A percentile compares a stretch with the other conserved stretches of the same genome.
phyloP scores from a whole-genome alignment of 2,797 vertebrate species.

The Malacoraja senta region DNA sequence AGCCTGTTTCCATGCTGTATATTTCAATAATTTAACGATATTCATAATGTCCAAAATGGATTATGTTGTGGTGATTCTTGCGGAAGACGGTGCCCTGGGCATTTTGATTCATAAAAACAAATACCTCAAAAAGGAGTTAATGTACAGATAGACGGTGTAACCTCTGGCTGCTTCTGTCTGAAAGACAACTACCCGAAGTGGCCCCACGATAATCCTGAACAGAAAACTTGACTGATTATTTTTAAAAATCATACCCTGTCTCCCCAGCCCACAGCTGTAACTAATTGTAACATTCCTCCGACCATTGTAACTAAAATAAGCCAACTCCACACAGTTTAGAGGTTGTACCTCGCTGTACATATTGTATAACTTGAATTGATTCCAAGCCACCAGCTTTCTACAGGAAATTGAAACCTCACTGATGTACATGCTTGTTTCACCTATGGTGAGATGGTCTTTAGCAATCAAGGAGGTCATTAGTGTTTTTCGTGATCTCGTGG shows the following conservation, averaged over 20 bases:
- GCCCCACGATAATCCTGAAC: background rate
- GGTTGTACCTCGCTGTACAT: background rate
- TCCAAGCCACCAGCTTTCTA: background rate
- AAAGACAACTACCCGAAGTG: background rate
- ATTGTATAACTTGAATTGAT: background rate
- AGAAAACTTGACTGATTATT: background rate
- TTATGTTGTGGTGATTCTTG: background rate
- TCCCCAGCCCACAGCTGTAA: constrained; percentile 11
- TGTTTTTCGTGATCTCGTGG: background rate
- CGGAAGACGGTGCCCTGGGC: too few species aligned
- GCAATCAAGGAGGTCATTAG: background rate
- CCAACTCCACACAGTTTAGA: background rate
- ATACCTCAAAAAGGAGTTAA: background rate
- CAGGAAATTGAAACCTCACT: background rate
- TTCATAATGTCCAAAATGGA: background rate
- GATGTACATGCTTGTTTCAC: background rate
- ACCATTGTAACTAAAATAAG: background rate
- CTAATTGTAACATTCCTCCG: constrained; percentile 9
- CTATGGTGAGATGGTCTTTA: background rate
- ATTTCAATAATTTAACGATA: too few species aligned
- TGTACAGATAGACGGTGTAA: background rate
- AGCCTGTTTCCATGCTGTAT: too few species aligned
- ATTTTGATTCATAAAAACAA: background rate
- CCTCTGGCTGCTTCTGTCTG: background rate
- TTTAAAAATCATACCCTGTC: background rate